Conservation (phyloP, 2,797 vertebrate genomes). For the Acanthurus lineatus region DNA sequence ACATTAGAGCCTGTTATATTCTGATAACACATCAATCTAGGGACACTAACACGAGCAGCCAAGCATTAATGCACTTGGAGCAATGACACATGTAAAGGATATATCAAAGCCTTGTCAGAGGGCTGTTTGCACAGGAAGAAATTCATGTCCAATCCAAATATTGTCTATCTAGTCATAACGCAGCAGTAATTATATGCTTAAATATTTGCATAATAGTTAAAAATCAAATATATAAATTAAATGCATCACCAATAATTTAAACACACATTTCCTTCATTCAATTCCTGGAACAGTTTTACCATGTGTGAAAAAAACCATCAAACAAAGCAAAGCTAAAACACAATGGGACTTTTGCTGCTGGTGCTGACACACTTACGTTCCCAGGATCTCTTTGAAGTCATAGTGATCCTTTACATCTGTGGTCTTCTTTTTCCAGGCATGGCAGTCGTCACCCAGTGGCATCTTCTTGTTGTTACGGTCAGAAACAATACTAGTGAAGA, state of each 20-base stretch:
- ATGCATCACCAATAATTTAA: slow-evolving; percentile 7
- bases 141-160: slow-evolving; percentile 2
- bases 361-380: slow-evolving; percentile 84
- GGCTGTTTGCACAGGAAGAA: background rate
- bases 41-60: slow-evolving; percentile 12
- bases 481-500: slow-evolving; percentile 76
- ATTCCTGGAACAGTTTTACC: background rate
- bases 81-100: slow-evolving; percentile 13
- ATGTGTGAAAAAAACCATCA: slow-evolving; percentile 23
- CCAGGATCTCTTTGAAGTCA: slow-evolving; percentile 88
- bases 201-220: background rate
- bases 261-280: slow-evolving; percentile 15
- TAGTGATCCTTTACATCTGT: slow-evolving; percentile 87
- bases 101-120: background rate
- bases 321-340: slow-evolving; percentile 13
- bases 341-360: background rate
- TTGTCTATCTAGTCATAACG: background rate
- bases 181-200: background rate
- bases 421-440: slow-evolving; percentile 88
- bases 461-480: slow-evolving; percentile 86
- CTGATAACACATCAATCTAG: background rate
- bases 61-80: background rate
- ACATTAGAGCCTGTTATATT: slow-evolving; percentile 11
- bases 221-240: background rate
- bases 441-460: slow-evolving; percentile 87